These are phyloP conservation scores for Fratercula arctica DNA, from an alignment of 2,797 vertebrate genomes.

Conservation along the genomic window DNA sequence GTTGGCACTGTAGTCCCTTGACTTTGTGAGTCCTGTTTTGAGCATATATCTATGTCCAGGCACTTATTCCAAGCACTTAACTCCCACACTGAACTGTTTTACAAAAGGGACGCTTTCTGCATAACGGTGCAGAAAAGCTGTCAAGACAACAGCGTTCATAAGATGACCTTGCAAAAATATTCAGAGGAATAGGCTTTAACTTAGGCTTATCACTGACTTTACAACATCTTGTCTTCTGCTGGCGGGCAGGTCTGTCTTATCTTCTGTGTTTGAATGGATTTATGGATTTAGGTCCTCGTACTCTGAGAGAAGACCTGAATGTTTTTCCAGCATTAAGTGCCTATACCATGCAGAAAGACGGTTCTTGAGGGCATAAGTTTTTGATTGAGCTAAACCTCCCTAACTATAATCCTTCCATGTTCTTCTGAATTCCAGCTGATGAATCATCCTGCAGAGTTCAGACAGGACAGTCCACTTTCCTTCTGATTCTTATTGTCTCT, in stretches of 20 bases:
- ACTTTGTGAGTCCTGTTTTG: background rate
- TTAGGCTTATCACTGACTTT: background rate
- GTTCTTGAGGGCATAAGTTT: background rate
- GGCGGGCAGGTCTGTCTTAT: background rate
- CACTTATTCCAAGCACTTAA: background rate
- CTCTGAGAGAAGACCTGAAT: background rate
- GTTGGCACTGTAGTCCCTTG: accelerated
- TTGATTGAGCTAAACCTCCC: constrained; percentile 20
- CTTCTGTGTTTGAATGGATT: background rate
- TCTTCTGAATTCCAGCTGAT: constrained; percentile 53
- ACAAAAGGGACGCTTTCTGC: background rate
- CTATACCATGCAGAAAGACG: background rate
- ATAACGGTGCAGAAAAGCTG: background rate
- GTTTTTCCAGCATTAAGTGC: background rate
- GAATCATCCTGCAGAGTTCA: constrained; percentile 13
- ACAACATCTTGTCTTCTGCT: background rate
- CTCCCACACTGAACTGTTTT: background rate
- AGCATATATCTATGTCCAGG: background rate
- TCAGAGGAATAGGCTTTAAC: background rate
- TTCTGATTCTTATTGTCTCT: constrained; percentile 28
- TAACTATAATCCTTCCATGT: background rate
- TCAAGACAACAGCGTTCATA: background rate
- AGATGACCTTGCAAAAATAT: background rate
- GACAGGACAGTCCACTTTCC: constrained; percentile 17
- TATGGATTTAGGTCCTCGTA: background rate